phyloP scores from a whole-genome alignment of 2,888 invertebrate genomes.

The Eilema griseolum region DNA sequence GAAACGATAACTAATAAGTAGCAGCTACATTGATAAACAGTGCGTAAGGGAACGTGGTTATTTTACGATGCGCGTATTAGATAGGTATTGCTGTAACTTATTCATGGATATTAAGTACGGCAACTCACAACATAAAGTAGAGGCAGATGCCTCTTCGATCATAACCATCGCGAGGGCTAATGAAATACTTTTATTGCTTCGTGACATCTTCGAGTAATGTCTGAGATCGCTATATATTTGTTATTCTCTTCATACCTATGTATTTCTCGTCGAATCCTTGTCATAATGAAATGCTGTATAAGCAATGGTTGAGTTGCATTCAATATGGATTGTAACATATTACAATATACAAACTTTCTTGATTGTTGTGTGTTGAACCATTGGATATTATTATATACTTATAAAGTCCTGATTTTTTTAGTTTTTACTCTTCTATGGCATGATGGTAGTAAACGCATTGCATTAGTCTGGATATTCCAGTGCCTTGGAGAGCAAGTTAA shows the following conservation, averaged over 20 bases:
- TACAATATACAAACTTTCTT: too few relatives aligned
- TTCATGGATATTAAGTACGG: constrained; percentile 53
- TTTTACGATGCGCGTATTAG: constrained; percentile 51
- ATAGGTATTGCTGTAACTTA: constrained; percentile 52
- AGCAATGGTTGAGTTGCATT: neutral
- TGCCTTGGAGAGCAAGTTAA: too few relatives aligned
- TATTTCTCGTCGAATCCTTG: constrained; percentile 7
- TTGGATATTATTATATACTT: too few relatives aligned
- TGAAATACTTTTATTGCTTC: constrained; percentile 46
- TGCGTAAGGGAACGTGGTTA: constrained; percentile 44
- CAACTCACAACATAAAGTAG: constrained; percentile 55
- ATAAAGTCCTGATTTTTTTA: too few relatives aligned
- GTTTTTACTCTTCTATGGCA: too few relatives aligned
- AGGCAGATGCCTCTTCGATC: constrained; percentile 57
- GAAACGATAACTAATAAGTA: constrained; percentile 45
- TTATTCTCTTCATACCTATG: constrained; percentile 8
- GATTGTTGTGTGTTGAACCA: too few relatives aligned
- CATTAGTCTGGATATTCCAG: too few relatives aligned
- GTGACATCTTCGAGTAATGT: constrained; percentile 44
- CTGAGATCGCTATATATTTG: constrained; percentile 24
- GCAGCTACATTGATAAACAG: constrained; percentile 47
- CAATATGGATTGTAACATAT: too few relatives aligned
- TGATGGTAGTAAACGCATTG: too few relatives aligned
- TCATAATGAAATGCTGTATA: constrained; percentile 13
- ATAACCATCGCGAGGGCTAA: constrained; percentile 38